Percentiles rank a stretch among this genome's conserved stretches.
Evolutionary conservation across 2,888 invertebrate species (phyloP).

Genomic region (Epinotia bilunana): DNA sequence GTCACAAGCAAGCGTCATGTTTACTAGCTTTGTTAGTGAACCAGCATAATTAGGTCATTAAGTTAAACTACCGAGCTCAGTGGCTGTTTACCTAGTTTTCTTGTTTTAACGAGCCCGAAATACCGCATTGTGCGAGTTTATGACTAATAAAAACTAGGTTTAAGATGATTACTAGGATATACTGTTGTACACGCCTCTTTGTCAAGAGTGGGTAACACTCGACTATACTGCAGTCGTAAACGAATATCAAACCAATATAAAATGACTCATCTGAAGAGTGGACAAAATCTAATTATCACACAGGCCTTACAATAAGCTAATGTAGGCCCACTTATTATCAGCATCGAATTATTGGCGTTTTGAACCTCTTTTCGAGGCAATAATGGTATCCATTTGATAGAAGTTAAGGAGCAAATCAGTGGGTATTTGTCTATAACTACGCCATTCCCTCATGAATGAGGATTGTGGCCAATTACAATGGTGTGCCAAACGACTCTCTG

Average conservation of each 20-base stretch:
- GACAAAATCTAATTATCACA: too few species aligned
- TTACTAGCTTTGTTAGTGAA: conserved; percentile 10
- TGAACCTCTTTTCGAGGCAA: neutral
- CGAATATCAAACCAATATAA: too few species aligned
- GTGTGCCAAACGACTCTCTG: too few species aligned
- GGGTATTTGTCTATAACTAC: too few species aligned
- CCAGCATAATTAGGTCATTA: neutral
- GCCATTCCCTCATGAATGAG: too few species aligned
- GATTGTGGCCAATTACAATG: too few species aligned
- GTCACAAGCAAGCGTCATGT: neutral
- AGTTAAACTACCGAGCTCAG: neutral
- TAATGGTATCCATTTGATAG: too few species aligned
- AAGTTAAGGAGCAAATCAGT: too few species aligned
- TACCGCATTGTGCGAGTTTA: neutral
- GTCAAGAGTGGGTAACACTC: neutral
- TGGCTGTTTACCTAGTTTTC: conserved; percentile 7
- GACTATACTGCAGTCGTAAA: neutral
- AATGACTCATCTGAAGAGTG: too few species aligned
- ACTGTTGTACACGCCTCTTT: neutral
- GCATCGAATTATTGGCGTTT: neutral
- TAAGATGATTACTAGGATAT: neutral
- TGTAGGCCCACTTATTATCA: neutral
- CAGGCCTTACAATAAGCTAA: too few species aligned
- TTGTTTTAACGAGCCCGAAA: neutral
- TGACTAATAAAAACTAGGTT: neutral